phyloP scores from a whole-genome alignment of 2,888 invertebrate genomes.

The Tanytarsus gracilentus region DNA sequence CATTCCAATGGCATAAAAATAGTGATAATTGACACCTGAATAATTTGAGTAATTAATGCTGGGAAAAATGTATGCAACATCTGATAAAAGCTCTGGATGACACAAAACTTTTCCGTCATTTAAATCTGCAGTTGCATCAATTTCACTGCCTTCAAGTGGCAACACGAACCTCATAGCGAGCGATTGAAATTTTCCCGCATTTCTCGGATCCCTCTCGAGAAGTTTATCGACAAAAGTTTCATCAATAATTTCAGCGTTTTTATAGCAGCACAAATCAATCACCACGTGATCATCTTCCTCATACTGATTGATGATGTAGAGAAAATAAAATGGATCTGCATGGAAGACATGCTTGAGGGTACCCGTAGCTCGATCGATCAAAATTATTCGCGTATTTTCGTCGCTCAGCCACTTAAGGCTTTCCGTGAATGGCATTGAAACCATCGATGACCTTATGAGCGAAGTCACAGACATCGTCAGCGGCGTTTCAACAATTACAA shows the following conservation, averaged over 20 bases:
- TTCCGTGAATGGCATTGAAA: background rate
- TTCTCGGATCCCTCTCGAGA: conserved; percentile 41
- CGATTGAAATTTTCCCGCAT: background rate
- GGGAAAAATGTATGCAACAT: too few relatives aligned
- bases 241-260: conserved; percentile 52
- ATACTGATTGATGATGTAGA: conserved; percentile 59
- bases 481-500: conserved; percentile 83
- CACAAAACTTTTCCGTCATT: too few relatives aligned
- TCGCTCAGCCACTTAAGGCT: conserved; percentile 14
- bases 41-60: too few relatives aligned
- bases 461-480: conserved; percentile 57
- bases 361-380: conserved; percentile 46
- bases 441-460: background rate
- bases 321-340: conserved; percentile 52
- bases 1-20: too few relatives aligned
- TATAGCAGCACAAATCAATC: conserved; percentile 54
- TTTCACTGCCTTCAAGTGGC: too few relatives aligned
- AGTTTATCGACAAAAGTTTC: conserved; percentile 54
- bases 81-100: too few relatives aligned
- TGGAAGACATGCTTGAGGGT: conserved; percentile 42
- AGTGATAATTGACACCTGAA: too few relatives aligned
- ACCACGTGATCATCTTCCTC: conserved; percentile 49
- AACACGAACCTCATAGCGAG: too few relatives aligned
- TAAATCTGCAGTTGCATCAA: too few relatives aligned
- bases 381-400: conserved; percentile 48